Evolutionary conservation across 2,888 invertebrate genomes (phyloP).

Genomic region (Mesochorus sp.): DNA sequence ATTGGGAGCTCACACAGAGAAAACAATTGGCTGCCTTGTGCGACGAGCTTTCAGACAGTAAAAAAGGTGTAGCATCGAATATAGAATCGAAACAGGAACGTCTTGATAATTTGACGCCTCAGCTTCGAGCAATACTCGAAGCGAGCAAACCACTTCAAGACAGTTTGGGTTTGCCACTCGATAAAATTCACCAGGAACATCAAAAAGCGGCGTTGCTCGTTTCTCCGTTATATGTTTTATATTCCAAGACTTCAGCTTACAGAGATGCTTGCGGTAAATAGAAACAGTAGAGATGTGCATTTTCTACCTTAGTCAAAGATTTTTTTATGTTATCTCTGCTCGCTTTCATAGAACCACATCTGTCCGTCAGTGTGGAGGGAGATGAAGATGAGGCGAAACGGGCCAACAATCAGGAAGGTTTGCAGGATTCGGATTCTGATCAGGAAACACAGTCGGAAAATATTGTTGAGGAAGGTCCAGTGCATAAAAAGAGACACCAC

Average conservation of each 20-base stretch:
- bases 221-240: constrained; percentile 92
- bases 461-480: constrained; percentile 82
- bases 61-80: constrained; percentile 89
- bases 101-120: constrained; percentile 92
- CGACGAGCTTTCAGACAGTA: constrained; percentile 89
- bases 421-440: constrained; percentile 88
- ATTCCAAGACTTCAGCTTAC: constrained; percentile 92
- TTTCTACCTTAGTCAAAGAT: background rate
- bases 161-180: constrained; percentile 91
- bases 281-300: constrained; percentile 34
- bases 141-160: constrained; percentile 95
- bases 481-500: constrained; percentile 87
- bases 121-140: constrained; percentile 88
- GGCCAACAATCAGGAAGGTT: constrained; percentile 83
- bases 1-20: constrained; percentile 95
- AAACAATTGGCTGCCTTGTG: constrained; percentile 91
- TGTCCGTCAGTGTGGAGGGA: constrained; percentile 82
- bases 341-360: constrained; percentile 68
- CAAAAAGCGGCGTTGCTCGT: constrained; percentile 90
- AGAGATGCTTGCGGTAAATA: constrained; percentile 88
- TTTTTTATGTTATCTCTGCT: background rate
- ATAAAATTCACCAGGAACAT: constrained; percentile 90
- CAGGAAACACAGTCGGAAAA: constrained; percentile 83
- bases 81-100: constrained; percentile 90
- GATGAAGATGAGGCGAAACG: constrained; percentile 83